Conservation (phyloP, 1,140 invertebrate species). For the Pissodes strobi region DNA sequence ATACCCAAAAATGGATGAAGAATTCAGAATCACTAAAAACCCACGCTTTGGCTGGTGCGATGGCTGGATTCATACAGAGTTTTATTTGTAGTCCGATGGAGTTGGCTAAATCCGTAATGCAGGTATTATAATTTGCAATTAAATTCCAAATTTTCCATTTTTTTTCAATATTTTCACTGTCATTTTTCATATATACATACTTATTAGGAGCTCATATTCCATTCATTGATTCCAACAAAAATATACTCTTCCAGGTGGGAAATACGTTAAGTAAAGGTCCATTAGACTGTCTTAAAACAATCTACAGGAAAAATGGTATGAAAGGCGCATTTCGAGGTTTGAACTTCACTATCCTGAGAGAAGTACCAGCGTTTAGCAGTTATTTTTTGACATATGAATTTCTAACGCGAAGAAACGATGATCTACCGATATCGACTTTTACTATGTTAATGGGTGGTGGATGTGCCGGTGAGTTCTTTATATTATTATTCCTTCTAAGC, state of each 20-base stretch:
- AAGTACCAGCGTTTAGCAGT: constrained; percentile 73
- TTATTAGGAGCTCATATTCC: neutral
- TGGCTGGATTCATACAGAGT: constrained; percentile 77
- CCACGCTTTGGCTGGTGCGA: constrained; percentile 74
- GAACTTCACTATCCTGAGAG: constrained; percentile 72
- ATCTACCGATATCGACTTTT: constrained; percentile 58
- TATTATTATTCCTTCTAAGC: no score
- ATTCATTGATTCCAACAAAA: neutral
- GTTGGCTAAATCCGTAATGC: constrained; percentile 82
- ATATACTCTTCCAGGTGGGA: constrained; percentile 22
- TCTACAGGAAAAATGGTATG: constrained; percentile 67
- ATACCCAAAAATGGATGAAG: constrained; percentile 66
- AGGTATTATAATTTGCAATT: constrained; percentile 57
- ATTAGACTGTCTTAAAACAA: constrained; percentile 67
- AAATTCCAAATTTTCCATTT: neutral
- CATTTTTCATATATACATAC: neutral
- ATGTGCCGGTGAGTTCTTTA: constrained; percentile 58
- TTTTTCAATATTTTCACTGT: neutral
- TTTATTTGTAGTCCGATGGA: constrained; percentile 86
- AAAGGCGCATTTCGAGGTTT: constrained; percentile 77
- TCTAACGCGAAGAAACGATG: constrained; percentile 59
- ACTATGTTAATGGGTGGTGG: constrained; percentile 79
- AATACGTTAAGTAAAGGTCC: constrained; percentile 59
- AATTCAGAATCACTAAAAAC: constrained; percentile 66
- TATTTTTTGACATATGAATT: constrained; percentile 78